Base-by-base conservation (phyloP, 2,113 vertebrate genomes). In the Pleuronectes platessa region DNA sequence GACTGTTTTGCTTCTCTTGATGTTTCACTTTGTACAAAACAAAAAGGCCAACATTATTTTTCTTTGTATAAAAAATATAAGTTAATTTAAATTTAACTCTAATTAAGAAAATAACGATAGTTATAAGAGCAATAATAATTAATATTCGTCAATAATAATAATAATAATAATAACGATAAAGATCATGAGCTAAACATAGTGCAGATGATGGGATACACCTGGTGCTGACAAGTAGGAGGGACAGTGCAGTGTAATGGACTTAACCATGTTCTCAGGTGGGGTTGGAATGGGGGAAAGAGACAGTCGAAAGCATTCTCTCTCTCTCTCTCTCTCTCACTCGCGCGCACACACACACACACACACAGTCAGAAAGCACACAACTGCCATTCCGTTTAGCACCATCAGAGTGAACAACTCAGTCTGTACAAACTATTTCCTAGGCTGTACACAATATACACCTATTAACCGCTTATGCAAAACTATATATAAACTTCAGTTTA, bases 51-150 rank as follows among this genome's bases (percentile, higher is more conserved):
- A 92, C 88, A 88, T 90, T 91, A 89, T 87, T 92, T 87, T 86
- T 93, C 86, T 93, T 91, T 93, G 94, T 95, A 95, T 95, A 95
- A 95, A 95, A 95, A 95, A 95, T 95, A 94, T 95, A 95, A 95
- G 94, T 95, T 95, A 95, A 95, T 95, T 94, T 94, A 94, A 94
- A 94, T 94, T 86, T 55, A 94, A 94, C 85, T 94, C 92, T 94
- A 95, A 94, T 93, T 94, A 94, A 92, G 92, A 95, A 94, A 95
- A 95, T 94, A 94, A 94, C 89, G 93, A 93, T 89, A 93, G 89
- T 91, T 88, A 91, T 95, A 94, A 92, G 90, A 90, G 82, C 73
- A 90, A 87, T 91, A 91, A 90, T 89, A 88, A 87, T 90, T 90
- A 78, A 89, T 88, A 42, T 79, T 89, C 80, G 84, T 88, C 78